phyloP scores from a whole-genome alignment of 1,140 invertebrate genomes.

The Glossosoma conforme region DNA sequence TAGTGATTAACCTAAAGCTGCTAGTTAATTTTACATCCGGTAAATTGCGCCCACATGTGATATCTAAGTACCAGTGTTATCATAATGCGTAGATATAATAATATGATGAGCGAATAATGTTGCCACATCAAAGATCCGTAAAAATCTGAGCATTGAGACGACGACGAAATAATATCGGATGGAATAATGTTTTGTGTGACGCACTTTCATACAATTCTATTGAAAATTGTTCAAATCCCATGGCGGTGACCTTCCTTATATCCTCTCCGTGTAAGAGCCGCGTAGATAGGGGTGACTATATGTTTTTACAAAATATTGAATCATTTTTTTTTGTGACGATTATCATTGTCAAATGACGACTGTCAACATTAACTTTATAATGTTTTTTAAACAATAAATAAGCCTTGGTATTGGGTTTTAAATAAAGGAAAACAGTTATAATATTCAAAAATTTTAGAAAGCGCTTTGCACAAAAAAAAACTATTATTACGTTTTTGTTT shows the following conservation, averaged over 20 bases:
- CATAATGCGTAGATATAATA: not conserved
- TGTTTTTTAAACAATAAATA: too few relatives aligned
- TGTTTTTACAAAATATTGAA: not conserved
- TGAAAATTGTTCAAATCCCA: conserved; percentile 19
- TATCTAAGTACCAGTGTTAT: not conserved
- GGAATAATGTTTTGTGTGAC: conserved; percentile 11
- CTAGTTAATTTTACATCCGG: too few relatives aligned
- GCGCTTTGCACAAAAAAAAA: too few relatives aligned
- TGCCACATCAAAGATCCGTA: conserved; percentile 16
- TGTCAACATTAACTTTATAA: too few relatives aligned
- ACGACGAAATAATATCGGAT: not conserved
- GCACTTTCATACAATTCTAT: conserved; percentile 22
- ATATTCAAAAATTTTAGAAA: too few relatives aligned
- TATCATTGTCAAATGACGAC: too few relatives aligned
- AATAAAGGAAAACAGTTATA: too few relatives aligned
- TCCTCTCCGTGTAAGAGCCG: not conserved
- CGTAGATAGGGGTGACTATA: not conserved
- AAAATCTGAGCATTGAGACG: conserved; percentile 9
- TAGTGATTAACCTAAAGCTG: too few relatives aligned
- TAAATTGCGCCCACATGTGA: not conserved
- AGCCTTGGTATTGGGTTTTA: too few relatives aligned
- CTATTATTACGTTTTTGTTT: too few relatives aligned
- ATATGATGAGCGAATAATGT: not conserved
- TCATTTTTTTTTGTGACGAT: not conserved
- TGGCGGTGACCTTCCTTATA: conserved; percentile 7